Evolutionary conservation across 2,888 invertebrate species (phyloP), one percentile per base, ranked within the genome.

Genomic region (Drosophila subquinaria): DNA sequence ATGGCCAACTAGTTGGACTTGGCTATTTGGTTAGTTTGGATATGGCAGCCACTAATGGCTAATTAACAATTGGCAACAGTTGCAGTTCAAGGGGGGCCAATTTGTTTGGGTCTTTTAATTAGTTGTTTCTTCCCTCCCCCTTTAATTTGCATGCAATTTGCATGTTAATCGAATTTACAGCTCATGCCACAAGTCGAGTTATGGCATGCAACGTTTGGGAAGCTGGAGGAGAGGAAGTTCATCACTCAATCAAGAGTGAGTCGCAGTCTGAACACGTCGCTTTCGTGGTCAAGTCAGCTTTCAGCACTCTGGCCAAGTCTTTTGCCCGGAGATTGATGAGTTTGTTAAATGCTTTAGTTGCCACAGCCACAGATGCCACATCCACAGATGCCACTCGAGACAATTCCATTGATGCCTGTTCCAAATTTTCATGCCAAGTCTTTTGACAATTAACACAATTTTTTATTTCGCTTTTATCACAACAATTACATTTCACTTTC

Each of bases 131-230:
- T n/a, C 38, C 11, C n/a, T 11, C 42, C n/a, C 3, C 11, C 15
- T 4, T 8, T 55, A 60, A 71, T 70, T 76, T 76, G 72, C 81
- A 70, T 73, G 67, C 63, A 61, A 82, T 88, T 86, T 81, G 74
- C 85, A 85, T 85, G 69, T 81, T 87, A 77, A 85, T 77, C 73
- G 89, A 89, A 87, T 81, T 87, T 76, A 77, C 77, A 59, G 71
- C 61, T 38, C 33, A 43, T 52, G 48, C 30, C 27, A 51, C 43
- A 43, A 43, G 43, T 43, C 2, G 5, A 20, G 43, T 2, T 20
- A 35, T 13, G 27, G 57, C 43, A 48, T 33, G 45, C 23, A n/a
- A n/a, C 23, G 15, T 6, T 23, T 2, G 53, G n/a, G 2, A 8
- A 42, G 17, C 13, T 4, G n/a, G 2, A 20, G n/a, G 10, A 35